Percentiles rank a stretch among this genome's conserved stretches.
phyloP scores from a whole-genome alignment of 2,797 vertebrate genomes.

The Scolopax bukidnonensis region DNA sequence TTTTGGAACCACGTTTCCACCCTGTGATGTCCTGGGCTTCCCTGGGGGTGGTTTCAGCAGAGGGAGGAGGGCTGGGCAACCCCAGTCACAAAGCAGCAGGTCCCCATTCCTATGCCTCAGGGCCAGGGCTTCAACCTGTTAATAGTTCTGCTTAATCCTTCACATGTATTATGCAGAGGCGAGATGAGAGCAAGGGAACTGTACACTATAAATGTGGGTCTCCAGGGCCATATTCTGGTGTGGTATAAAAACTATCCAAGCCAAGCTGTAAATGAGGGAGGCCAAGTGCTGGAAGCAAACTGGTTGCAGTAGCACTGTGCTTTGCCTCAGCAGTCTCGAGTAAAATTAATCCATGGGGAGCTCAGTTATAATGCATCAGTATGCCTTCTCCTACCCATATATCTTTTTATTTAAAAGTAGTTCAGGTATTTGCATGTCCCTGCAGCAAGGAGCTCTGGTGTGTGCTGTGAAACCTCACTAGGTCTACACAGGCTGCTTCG shows the following conservation, averaged over 20 bases:
- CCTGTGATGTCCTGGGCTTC: accelerated
- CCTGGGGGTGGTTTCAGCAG: not conserved
- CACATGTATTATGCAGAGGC: not conserved
- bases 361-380: not conserved
- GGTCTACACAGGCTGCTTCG: not conserved
- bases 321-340: not conserved
- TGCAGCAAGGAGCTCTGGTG: not conserved
- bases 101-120: not conserved
- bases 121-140: not conserved
- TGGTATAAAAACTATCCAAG: not conserved
- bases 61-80: not conserved
- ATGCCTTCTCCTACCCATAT: not conserved
- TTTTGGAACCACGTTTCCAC: accelerated
- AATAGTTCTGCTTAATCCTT: not conserved
- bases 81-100: not conserved
- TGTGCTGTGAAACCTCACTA: not conserved
- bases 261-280: not conserved
- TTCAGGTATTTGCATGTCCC: not conserved
- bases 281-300: not conserved
- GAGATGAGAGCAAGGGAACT: not conserved
- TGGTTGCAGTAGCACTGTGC: not conserved
- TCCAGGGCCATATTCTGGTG: not conserved
- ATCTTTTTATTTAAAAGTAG: not conserved
- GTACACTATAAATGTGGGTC: not conserved
- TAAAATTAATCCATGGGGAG: not conserved